Evolutionary conservation across 2,113 vertebrate species (phyloP), one percentile per base, ranked within the genome.

Genomic region (Piaya cayana): DNA sequence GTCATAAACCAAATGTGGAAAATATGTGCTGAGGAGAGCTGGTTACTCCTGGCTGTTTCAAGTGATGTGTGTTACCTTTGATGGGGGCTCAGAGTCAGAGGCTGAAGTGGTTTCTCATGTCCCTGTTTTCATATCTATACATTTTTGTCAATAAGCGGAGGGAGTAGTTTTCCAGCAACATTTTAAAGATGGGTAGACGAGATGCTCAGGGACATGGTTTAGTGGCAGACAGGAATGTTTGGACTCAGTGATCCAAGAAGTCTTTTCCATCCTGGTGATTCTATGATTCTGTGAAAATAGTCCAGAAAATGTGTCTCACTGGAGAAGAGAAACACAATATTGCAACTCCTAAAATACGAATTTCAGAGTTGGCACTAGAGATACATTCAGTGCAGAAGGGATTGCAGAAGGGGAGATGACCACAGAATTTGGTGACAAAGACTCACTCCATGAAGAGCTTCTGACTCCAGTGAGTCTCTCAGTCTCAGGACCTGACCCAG

Each of bases 251-350:
- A 39, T 39, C 39, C 39, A 39, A 39, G 39, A 39, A 12, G 39
- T 39, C 39, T 39, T 39, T 39, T 39, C 39, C 39, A 39, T 11
- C 39, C 39, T 39, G 39, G 39, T 39, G 39, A 39, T 39, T 39
- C 39, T 39, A 12, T 39, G 39, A 12, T 39, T 39, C 39, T 39
- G 12, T 39, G 39, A 39, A 56, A 76, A 68, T 2, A 59, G 25
- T 18, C 56, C n/a, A 70, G 50, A 42, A 75, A 59, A 81, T 8
- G 7, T 29, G 21, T 1, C 0, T 47, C 21, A 16, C 34, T 23
- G 34, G 19, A 65, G 39, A 52, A 42, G 6, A 49, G 19, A 59
- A 47, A 53, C 5, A 26, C 0, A 0, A 42, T 23, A 37, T 3
- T 53, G 69, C 59, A 70, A 21, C 21, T 47, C 47, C 49, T 69